Base-by-base conservation (phyloP, 2,888 invertebrate species). In the Elysia crispata region DNA sequence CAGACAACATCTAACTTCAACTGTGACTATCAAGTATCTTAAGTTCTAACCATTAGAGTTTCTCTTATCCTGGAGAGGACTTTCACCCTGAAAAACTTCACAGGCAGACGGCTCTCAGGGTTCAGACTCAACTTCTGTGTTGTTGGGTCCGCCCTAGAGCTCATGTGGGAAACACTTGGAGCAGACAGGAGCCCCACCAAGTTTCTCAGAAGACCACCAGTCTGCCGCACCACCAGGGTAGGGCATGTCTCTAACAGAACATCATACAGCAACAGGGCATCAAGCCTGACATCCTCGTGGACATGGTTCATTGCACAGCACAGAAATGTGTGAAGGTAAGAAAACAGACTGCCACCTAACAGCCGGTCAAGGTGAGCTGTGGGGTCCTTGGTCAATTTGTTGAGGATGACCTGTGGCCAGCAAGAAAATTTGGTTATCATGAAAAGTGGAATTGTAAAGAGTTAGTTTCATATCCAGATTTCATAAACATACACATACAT, bases 261-360 rank as follows among this genome's bases (percentile, higher is more conserved):
- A 89, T 97, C 97, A 25, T 98, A 92, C 84, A 97, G 94, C 0
- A 95, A 90, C 0, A 98, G 93, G 0, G 97, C 96, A 91, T 97
- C 97, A 90, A 96, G 95, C 90, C 97, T 96, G 83, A 98, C 95
- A 74, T 94, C 93, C 18, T 94, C 94, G 90, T 96, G 94, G 81
- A 98, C 96, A 88, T 97, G 96, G 0, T 97, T 97, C 96, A 98
- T 96, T 0, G 96, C 96, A 93, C 97, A 97, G 76, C 95, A 94
- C 70, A 97, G 92, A 91, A 96, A 96, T 0, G 96, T 95, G 28
- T 95, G 94, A 81, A 97, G 92, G 8, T 96, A 93, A 82, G 95
- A 94, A 89, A 95, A 96, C 91, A 96, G 96, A 20, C 33, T 54
- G 6, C 72, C 67, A 28, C 33, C 41, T 1, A 74, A 60, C 15